Evolutionary conservation across 2,797 vertebrate species (phyloP), one percentile per base, ranked within the genome.

Genomic region (Epinephelus awoara): DNA sequence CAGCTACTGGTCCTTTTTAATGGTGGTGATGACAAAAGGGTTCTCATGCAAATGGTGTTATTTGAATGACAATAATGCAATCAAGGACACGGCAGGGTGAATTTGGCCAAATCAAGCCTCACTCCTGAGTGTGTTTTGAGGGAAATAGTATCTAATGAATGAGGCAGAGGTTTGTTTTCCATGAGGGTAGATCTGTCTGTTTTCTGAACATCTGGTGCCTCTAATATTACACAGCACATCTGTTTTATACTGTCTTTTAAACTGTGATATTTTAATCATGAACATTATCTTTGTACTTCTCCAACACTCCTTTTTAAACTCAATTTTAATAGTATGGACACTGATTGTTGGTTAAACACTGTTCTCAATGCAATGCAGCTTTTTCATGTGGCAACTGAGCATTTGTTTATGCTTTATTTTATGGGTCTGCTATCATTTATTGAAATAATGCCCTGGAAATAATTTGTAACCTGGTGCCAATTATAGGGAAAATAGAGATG

Each of bases 21-120:
- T 52, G 59, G 72, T 67, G 42, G 40, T 17, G 21, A 72, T 23
- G 21, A 47, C 6, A 34, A n/a, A 25, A 52, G 19, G 18, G 9
- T 29, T 68, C 54, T 68, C 68, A 82, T 85, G 83, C 71, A 80
- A 88, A 90, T 67, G 52, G 38, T 0, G 42, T 27, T 11, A 87
- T 92, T 87, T 85, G 77, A 91, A 90, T 88, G 79, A 92, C 86
- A 92, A 90, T 92, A 52, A 70, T 42, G 64, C 85, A 90, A 90
- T 93, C 91, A 92, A 54, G 80, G 63, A 66, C 6, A 2, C 46
- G 44, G 63, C 4, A 2, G 23, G 67, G n/a, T 51, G 65, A 74
- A 73, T 83, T 88, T 61, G 61, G 78, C 56, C 84, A 76, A 92
- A 92, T 93, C 88, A 89, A 67, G 52, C 40, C 19, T 21, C 77